Conservation (phyloP, 2,888 invertebrate genomes). For the Apomyelois bistriatella region DNA sequence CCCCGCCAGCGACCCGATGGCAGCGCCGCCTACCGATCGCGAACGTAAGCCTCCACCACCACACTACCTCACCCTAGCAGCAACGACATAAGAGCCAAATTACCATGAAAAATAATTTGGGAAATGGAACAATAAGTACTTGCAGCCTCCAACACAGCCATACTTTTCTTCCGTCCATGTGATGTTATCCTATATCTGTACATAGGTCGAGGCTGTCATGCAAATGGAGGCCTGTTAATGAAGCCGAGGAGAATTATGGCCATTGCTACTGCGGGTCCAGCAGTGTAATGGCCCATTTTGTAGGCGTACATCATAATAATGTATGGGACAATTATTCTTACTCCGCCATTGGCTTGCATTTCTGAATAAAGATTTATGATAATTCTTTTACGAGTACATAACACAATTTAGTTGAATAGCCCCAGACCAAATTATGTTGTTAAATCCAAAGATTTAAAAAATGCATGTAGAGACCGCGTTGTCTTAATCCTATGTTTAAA, state of each 20-base stretch:
- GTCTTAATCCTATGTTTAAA: too few species aligned
- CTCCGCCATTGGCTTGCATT: slow-evolving; percentile 56
- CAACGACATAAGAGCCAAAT: slow-evolving; percentile 36
- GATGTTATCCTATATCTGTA: slow-evolving; percentile 54
- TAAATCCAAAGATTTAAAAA: too few species aligned
- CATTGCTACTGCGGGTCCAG: slow-evolving; percentile 73
- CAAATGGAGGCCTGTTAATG: slow-evolving; percentile 79
- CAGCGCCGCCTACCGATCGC: slow-evolving; percentile 60
- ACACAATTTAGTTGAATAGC: not conserved
- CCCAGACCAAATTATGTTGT: too few species aligned
- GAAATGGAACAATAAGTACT: slow-evolving; percentile 25
- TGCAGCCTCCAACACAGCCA: slow-evolving; percentile 46
- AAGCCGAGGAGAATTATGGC: slow-evolving; percentile 77
- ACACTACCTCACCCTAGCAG: slow-evolving; percentile 23
- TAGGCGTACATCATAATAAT: slow-evolving; percentile 73
- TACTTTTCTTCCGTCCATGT: slow-evolving; percentile 43
- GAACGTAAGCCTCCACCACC: slow-evolving; percentile 31
- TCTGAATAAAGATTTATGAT: slow-evolving; percentile 45
- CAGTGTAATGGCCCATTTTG: slow-evolving; percentile 72
- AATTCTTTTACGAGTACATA: slow-evolving; percentile 19
- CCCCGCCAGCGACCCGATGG: slow-evolving; percentile 54
- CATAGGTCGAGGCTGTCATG: slow-evolving; percentile 67
- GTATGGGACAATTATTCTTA: slow-evolving; percentile 67
- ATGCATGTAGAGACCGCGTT: too few species aligned
- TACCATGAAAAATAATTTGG: slow-evolving; percentile 21